Evolutionary conservation across 2,113 vertebrate genomes (phyloP), one percentile per base, ranked within the genome.

Genomic region (Telmatochromis sp.): DNA sequence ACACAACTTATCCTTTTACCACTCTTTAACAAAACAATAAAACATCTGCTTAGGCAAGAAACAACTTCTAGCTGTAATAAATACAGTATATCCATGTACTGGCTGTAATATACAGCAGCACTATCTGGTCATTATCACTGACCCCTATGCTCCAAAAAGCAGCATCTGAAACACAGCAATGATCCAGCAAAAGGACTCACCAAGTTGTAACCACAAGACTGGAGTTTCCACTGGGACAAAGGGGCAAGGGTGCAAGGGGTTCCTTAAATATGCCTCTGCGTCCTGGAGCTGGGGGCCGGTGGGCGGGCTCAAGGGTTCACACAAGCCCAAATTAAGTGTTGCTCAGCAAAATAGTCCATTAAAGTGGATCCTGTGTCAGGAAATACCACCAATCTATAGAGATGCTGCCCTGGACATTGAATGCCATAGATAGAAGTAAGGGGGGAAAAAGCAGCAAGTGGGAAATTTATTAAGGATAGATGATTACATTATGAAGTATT

Each of bases 261-360:
- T 95, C 91, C 95, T 97, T 97, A 97, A 96, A 97, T 97, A 97
- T 88, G 86, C 79, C 87, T 63, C 17, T 5, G 82, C 6, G 4
- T 91, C 83, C 90, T 68, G 33, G 78, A 79, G 78, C 75, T 37
- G 75, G 57, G 89, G 82, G 79, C 63, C 7, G 1, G 94, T 87
- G 92, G 92, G 94, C 80, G 95, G 96, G 89, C 58, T 84, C 91
- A 86, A 89, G 92, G 86, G 92, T 93, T 96, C 94, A 93, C 92
- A 95, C 93, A 97, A 97, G 94, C 87, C 97, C 96, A 97, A 97
- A 97, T 94, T 97, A 97, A 96, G 96, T 96, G 93, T 91, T 95
- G 94, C 91, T 91, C 63, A 82, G 92, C 89, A 90, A 95, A 96
- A 96, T 87, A 91, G 65, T 81, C 71, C 86, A 87, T 90, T 88